Percentiles rank a stretch among this genome's conserved stretches.
These are phyloP conservation scores for Lanius ludovicianus DNA, from an alignment of 2,113 vertebrate genomes.

Conservation along the genomic window DNA sequence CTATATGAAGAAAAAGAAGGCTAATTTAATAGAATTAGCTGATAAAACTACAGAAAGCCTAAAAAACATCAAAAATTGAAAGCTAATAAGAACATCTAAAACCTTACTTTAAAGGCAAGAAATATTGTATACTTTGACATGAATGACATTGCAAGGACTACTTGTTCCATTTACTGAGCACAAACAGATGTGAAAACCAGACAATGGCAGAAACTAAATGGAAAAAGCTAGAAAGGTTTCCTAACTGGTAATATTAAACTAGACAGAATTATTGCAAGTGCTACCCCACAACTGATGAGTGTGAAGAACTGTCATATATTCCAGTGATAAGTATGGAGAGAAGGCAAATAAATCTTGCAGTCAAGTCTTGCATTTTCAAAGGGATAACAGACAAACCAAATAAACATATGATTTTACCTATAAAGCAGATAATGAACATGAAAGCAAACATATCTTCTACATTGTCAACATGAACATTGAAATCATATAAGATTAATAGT, in stretches of 20 bases:
- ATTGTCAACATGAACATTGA: conserved; percentile 1
- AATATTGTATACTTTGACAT: background rate
- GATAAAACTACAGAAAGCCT: background rate
- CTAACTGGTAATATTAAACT: background rate
- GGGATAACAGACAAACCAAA: background rate
- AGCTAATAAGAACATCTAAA: background rate
- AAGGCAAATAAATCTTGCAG: background rate
- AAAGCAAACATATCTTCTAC: conserved; percentile 1
- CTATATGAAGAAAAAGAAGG: background rate
- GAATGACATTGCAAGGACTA: background rate
- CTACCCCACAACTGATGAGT: background rate
- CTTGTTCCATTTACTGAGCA: background rate
- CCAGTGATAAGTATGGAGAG: background rate
- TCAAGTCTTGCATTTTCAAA: background rate
- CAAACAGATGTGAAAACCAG: background rate
- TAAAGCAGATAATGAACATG: background rate
- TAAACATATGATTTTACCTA: background rate
- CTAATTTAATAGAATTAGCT: background rate
- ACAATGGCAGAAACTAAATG: background rate
- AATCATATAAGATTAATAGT: conserved; percentile 50
- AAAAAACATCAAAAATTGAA: background rate
- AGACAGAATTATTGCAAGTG: background rate
- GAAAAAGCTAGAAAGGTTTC: background rate
- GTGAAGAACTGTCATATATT: background rate
- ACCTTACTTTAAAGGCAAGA: background rate